Conservation (phyloP, 2,113 vertebrate species). For the Seriola aureovittata region DNA sequence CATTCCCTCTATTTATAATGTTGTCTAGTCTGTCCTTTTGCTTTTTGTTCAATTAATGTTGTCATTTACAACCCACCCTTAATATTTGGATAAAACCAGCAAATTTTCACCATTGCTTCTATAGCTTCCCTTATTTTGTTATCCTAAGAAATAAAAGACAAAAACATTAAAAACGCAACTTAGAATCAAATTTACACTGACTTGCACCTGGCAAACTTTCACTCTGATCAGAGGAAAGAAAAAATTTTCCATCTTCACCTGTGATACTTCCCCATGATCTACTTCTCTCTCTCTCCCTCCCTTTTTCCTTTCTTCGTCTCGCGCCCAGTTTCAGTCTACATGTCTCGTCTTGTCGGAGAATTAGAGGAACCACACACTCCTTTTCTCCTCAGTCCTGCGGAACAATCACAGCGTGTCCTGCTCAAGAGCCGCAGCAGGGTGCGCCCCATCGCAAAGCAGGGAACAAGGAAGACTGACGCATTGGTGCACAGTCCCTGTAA, state of each 20-base stretch:
- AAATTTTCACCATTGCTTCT: neutral
- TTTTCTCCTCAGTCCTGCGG: conserved; percentile 66
- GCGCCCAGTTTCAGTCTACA: conserved; percentile 86
- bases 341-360: conserved; percentile 73
- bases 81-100: neutral
- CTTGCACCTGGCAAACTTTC: neutral
- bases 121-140: neutral
- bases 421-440: conserved; percentile 66
- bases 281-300: conserved; percentile 65
- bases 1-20: neutral
- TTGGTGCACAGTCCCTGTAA: conserved; percentile 27
- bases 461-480: conserved; percentile 58
- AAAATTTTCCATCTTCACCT: conserved; percentile 53
- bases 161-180: neutral
- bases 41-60: neutral
- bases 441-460: conserved; percentile 38
- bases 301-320: conserved; percentile 73
- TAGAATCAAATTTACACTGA: neutral
- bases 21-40: neutral
- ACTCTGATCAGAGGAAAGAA: neutral
- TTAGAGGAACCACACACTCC: conserved; percentile 70
- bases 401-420: conserved; percentile 70
- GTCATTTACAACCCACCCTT: neutral
- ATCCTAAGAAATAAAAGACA: neutral
- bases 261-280: conserved; percentile 68